Conservation (phyloP, 2,888 invertebrate genomes). For the Platypus cylindrus region DNA sequence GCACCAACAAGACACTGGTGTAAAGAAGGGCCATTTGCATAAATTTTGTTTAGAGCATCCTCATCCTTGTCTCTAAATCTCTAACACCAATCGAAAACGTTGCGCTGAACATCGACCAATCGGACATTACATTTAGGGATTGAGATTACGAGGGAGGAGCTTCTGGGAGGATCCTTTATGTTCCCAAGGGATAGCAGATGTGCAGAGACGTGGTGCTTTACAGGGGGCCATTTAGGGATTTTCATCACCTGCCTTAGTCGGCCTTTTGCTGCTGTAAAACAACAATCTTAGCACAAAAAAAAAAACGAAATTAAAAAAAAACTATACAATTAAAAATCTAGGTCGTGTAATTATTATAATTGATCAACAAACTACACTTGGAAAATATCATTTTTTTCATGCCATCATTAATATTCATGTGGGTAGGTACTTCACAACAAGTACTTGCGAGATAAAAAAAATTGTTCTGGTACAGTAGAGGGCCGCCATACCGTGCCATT, state of each 20-base stretch:
- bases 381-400: too few relatives aligned
- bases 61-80: conserved; percentile 13
- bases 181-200: conserved; percentile 17
- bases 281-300: conserved; percentile 8
- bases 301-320: too few relatives aligned
- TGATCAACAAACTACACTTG: too few relatives aligned
- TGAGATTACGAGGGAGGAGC: conserved; percentile 10
- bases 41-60: conserved; percentile 17
- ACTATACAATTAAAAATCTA: too few relatives aligned
- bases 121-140: conserved; percentile 4
- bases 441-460: too few relatives aligned
- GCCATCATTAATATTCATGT: too few relatives aligned
- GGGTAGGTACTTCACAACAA: too few relatives aligned
- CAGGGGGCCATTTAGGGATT: conserved; percentile 14
- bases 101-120: conserved; percentile 8
- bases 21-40: conserved; percentile 19
- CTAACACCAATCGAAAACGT: conserved; percentile 11
- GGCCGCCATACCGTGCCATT: too few relatives aligned
- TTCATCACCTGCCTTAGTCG: conserved; percentile 12
- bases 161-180: conserved; percentile 14
- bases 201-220: conserved; percentile 16
- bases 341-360: too few relatives aligned
- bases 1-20: conserved; percentile 18
- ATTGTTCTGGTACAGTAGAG: conserved; percentile 4
- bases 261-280: conserved; percentile 14